Percentiles rank a stretch among this genome's conserved stretches.
Evolutionary conservation across 2,113 vertebrate species (phyloP).

Genomic region (Scomber colias): DNA sequence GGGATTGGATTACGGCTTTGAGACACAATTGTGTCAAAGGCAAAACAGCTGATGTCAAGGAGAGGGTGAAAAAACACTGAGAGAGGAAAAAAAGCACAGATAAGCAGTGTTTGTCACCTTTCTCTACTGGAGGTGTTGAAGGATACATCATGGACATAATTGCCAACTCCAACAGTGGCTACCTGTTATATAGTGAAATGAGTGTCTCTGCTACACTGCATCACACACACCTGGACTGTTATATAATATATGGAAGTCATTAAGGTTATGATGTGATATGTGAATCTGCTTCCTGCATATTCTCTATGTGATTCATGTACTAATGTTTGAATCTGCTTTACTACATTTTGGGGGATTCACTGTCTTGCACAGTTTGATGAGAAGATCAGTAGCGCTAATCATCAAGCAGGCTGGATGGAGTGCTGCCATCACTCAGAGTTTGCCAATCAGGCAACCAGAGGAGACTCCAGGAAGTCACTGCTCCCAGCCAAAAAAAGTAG

Average conservation of each 20-base stretch:
- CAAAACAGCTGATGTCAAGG: constrained; percentile 30
- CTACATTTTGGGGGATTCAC: neutral
- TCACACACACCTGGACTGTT: neutral
- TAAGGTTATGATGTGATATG: neutral
- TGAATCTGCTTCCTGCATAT: neutral
- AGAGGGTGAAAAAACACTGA: neutral
- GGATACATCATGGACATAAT: neutral
- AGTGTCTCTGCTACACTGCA: neutral
- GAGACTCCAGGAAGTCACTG: no score
- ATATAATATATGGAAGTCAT: neutral
- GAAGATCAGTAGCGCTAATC: no score
- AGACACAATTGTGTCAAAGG: constrained; percentile 48
- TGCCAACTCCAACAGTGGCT: neutral
- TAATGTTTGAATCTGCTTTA: neutral
- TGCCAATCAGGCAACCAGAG: no score
- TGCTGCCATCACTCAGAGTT: neutral
- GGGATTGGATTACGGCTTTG: constrained; percentile 53
- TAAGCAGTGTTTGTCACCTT: neutral
- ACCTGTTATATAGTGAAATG: neutral
- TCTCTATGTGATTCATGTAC: neutral
- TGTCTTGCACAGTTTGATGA: neutral
- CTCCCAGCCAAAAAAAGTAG: no score
- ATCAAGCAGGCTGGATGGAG: neutral
- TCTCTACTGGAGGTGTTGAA: neutral
- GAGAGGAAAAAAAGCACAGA: neutral